Base-by-base conservation (phyloP, 2,113 vertebrate species). In the Chloebia gouldiae region DNA sequence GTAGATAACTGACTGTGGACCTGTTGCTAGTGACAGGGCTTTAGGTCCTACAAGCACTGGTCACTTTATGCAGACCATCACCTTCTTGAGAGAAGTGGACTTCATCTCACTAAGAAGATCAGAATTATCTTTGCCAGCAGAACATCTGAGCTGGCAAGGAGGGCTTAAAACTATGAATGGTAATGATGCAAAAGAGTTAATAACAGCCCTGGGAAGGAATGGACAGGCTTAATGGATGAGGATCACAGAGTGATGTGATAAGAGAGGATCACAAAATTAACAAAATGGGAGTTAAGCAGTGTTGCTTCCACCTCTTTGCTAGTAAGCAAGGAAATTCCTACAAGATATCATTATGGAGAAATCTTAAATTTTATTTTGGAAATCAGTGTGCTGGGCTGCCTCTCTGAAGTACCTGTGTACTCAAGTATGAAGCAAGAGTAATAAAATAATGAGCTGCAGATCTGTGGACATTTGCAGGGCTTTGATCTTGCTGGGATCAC, bases 281-380 rank as follows among this genome's bases (percentile, higher is more conserved):
- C 6, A 47, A 47, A 59, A 57, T 10, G 17, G 7, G 13, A 13
- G 25, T 78, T 61, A 49, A 39, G 25, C 0, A 0, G 14, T 7
- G 9, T 73, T 3, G 4, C 7, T 4, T 69, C 13, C 28, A 45
- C 10, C 9, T 6, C 17, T 53, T 45, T 81, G 10, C 23, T 25
- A 35, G 3, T 40, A 40, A 35, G 28, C 5, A 78, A 69, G 23
- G 15, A 82, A 82, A 49, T 56, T 4, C 13, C 13, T 47, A 28
- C 6, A 73, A 37, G n/a, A 35, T 17, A 42, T 8, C 5, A 18
- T 10, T 50, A 21, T 8, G 28, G 12, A 39, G 24, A 86, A 72
- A 56, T 24, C 17, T 33, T 18, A 18, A 39, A 45, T 35, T 17
- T 4, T 23, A n/a, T 53, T n/a, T n/a, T 35, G 6, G 25, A 75